These are phyloP conservation scores for Nothoprocta pentlandii DNA, from an alignment of 2,113 vertebrate species.

Conservation along the genomic window DNA sequence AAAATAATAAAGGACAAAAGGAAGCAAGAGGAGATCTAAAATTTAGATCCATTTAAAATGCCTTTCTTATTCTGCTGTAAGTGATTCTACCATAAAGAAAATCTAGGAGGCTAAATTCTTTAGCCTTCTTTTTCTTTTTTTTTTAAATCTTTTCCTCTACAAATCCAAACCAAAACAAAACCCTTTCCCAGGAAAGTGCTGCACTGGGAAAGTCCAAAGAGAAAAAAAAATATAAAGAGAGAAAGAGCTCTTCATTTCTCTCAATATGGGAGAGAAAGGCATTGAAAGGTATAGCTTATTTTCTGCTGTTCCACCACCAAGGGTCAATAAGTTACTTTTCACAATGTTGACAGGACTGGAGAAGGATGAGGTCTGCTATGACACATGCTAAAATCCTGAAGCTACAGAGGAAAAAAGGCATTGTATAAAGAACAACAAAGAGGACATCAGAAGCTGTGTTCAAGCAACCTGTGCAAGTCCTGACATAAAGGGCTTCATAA, in stretches of 20 bases:
- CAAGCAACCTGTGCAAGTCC: not conserved
- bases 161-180: not conserved
- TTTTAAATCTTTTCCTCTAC: not conserved
- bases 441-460: not conserved
- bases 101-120: not conserved
- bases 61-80: not conserved
- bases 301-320: not conserved
- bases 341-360: not conserved
- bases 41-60: not conserved
- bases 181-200: not conserved
- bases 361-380: not conserved
- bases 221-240: not conserved
- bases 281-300: not conserved
- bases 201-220: not conserved
- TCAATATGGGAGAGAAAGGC: not conserved
- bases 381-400: not conserved
- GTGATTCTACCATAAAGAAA: not conserved
- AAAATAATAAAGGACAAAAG: not conserved
- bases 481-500: not conserved
- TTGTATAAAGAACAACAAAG: not conserved
- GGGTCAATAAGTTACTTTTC: not conserved
- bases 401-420: not conserved
- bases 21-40: not conserved
- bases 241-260: not conserved
- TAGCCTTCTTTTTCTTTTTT: not conserved